A percentile compares a stretch with the other conserved stretches of the same genome.
Evolutionary conservation across 2,888 invertebrate species (phyloP).

Genomic region (Rhogogaster chlorosoma): DNA sequence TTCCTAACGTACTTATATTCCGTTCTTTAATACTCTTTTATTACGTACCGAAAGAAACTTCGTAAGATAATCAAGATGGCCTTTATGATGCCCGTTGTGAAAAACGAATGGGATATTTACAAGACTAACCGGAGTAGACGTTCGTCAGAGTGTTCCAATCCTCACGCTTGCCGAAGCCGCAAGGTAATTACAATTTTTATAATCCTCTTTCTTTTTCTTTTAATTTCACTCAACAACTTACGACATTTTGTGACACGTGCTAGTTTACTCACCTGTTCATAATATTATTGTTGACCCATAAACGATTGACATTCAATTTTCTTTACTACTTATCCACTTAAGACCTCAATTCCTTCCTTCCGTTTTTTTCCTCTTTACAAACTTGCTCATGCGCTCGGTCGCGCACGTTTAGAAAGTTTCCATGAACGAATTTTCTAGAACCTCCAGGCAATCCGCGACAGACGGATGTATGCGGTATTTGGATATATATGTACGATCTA

Average conservation of each 20-base stretch:
- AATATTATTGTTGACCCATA: background rate
- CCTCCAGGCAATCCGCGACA: slow-evolving; percentile 22
- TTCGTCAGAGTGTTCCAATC: slow-evolving; percentile 87
- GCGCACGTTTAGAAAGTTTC: slow-evolving; percentile 44
- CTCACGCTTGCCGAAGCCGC: slow-evolving; percentile 82
- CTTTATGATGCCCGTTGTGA: slow-evolving; percentile 97
- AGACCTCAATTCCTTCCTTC: background rate
- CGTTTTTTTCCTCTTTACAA: background rate
- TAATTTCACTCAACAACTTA: background rate
- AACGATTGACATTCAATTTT: background rate
- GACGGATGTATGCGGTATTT: slow-evolving; percentile 10
- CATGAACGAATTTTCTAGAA: slow-evolving; percentile 45
- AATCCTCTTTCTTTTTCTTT: background rate
- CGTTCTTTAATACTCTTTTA: slow-evolving; percentile 1
- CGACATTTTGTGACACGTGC: slow-evolving; percentile 48
- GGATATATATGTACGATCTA: background rate
- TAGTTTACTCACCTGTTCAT: background rate
- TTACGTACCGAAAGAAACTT: background rate
- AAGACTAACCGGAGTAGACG: slow-evolving; percentile 89
- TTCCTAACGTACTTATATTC: slow-evolving; percentile 10
- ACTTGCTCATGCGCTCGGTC: background rate
- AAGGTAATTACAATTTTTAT: slow-evolving; percentile 77
- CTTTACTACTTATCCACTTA: no score
- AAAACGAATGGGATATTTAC: slow-evolving; percentile 96
- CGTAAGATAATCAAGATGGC: slow-evolving; percentile 83